Conservation (phyloP, 2,797 vertebrate species). For the Sebastes taczanowskii region DNA sequence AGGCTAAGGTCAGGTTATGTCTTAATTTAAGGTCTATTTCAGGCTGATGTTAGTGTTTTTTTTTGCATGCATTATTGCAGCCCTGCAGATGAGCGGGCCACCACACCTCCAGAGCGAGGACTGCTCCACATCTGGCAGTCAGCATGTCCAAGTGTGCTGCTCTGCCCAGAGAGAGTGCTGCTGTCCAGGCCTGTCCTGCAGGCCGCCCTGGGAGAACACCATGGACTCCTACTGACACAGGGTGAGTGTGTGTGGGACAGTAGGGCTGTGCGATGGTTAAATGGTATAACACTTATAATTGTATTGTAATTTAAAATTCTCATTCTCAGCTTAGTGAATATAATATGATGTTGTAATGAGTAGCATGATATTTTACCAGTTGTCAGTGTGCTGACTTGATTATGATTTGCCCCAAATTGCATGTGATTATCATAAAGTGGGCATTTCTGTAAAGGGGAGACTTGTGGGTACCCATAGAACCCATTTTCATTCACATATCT, state of each 20-base stretch:
- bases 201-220: slow-evolving; percentile 88
- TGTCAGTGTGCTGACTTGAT: too few relatives aligned
- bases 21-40: neutral
- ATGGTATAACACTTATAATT: neutral
- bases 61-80: slow-evolving; percentile 36
- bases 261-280: neutral
- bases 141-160: slow-evolving; percentile 79
- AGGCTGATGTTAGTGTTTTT: neutral
- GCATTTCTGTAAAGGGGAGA: too few relatives aligned
- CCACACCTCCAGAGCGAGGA: slow-evolving; percentile 83
- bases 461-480: too few relatives aligned
- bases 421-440: too few relatives aligned
- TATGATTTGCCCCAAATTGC: too few relatives aligned
- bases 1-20: neutral
- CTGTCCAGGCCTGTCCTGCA: slow-evolving; percentile 89
- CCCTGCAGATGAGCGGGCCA: slow-evolving; percentile 77
- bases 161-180: slow-evolving; percentile 85
- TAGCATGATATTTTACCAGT: neutral
- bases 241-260: slow-evolving; percentile 74
- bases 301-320: neutral
- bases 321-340: neutral
- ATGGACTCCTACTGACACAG: slow-evolving; percentile 90
- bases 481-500: too few relatives aligned
- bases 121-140: slow-evolving; percentile 87
- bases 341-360: neutral